Base-by-base conservation (phyloP, 2,888 invertebrate species). In the Cantharis flavilabris region DNA sequence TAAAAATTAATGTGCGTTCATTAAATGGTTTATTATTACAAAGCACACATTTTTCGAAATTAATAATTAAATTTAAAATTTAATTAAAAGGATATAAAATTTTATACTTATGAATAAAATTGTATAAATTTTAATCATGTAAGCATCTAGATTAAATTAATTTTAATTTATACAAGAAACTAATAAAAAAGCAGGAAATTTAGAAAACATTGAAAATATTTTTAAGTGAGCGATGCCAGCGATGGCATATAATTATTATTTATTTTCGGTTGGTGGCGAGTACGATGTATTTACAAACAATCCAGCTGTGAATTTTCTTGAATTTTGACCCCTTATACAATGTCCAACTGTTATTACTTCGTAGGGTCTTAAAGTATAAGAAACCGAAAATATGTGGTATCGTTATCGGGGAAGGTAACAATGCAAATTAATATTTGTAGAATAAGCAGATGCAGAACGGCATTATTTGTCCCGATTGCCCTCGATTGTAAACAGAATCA, bases 381-480 rank as follows among this genome's bases (percentile, higher is more conserved):
- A 67, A 67, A 49, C n/a, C 49, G 49, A 67, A 67, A 23, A 16
- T 20, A 67, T 67, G 20, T 23, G 65, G 65, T 67, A 67, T 67
- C 23, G 26, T 67, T 67, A 67, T 67, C 65, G 18, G 26, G 65
- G 26, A 67, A 49, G 49, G 49, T 49, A 49, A 49, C 49, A 49
- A 49, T n/a, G 9, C 49, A 49, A 18, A 23, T 65, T 20, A 16
- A 23, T 20, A 11, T 18, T 65, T 18, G 9, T 20, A 65, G 13
- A 1, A 49, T 30, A 72, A 71, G 72, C 76, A 76, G 76, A 76
- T 76, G 76, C 71, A 70, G 65, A 75, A 71, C 62, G 62, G 33
- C 70, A 70, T 11, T 30, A 28, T 70, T 74, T 70, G 70, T 49
- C n/a, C 63, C 33, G 33, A 28, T 72, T 69, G 72, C 72, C 16